These are phyloP conservation scores for Malurus melanocephalus DNA, from an alignment of 2,113 vertebrate species.

Conservation along the genomic window DNA sequence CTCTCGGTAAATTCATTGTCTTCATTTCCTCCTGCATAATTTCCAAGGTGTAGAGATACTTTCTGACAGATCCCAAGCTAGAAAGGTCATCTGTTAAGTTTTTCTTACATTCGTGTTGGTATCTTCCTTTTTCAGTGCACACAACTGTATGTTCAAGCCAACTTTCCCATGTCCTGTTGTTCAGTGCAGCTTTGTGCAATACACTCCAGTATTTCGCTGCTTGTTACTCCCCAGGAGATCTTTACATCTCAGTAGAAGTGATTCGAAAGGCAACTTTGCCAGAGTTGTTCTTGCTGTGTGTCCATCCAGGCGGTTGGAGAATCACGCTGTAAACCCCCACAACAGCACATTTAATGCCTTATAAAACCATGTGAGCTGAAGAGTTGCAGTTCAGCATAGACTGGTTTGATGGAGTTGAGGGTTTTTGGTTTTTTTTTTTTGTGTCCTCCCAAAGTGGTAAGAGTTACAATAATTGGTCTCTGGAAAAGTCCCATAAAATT, in stretches of 20 bases:
- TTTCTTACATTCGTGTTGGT: neutral
- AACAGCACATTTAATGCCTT: neutral
- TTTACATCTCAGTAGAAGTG: neutral
- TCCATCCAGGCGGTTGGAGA: neutral
- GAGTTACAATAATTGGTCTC: neutral
- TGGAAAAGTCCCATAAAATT: conserved; percentile 31
- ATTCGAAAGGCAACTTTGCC: neutral
- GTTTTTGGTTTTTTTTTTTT: neutral
- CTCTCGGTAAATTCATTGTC: conserved; percentile 3
- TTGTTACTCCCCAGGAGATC: neutral
- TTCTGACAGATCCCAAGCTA: neutral
- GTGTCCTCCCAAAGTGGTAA: neutral
- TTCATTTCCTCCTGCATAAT: conserved; percentile 16
- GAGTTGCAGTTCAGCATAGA: neutral
- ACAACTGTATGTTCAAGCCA: neutral
- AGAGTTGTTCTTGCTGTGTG: neutral
- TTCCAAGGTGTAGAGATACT: neutral
- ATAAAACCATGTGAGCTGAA: neutral
- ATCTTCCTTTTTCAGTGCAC: neutral
- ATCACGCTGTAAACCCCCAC: neutral
- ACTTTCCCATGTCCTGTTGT: neutral
- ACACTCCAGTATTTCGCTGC: neutral
- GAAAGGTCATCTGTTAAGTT: conserved; percentile 7
- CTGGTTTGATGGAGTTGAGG: neutral
- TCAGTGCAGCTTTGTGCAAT: neutral